These are phyloP conservation scores for Perdita meconis DNA, from an alignment of 2,888 invertebrate species.

Conservation along the genomic window DNA sequence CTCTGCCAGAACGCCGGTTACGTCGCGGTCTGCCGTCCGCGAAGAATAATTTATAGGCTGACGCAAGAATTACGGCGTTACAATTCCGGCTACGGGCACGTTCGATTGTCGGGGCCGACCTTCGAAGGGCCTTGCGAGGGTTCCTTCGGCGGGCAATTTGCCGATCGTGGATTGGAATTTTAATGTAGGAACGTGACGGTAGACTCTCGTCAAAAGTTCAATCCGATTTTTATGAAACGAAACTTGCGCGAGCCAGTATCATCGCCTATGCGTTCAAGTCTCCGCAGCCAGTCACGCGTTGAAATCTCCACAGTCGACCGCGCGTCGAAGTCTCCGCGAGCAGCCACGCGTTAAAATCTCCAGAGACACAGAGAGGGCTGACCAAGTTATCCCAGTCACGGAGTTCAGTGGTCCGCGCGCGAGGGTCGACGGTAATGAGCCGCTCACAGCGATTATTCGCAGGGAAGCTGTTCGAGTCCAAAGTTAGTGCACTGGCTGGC, in stretches of 20 bases:
- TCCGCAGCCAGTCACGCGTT: conserved; percentile 9
- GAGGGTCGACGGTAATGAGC: conserved; percentile 61
- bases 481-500: conserved; percentile 54
- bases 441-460: conserved; percentile 55
- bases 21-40: conserved; percentile 33
- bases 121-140: background rate
- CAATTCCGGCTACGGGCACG: conserved; percentile 7
- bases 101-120: conserved; percentile 19
- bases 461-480: conserved; percentile 42
- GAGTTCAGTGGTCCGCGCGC: conserved; percentile 33
- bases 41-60: conserved; percentile 47
- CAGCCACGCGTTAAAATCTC: background rate
- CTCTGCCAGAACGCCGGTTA: conserved; percentile 47
- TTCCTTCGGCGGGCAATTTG: background rate
- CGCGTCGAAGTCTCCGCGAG: conserved; percentile 24
- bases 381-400: conserved; percentile 23
- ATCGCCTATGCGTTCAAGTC: background rate
- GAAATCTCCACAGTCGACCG: conserved; percentile 17
- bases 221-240: background rate
- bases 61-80: conserved; percentile 14
- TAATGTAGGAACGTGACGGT: conserved; percentile 1
- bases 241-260: too few relatives aligned
- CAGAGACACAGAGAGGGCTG: conserved; percentile 9
- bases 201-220: background rate
- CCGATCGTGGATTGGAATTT: conserved; percentile 1